Conservation (phyloP, 1,140 invertebrate genomes). For the Drosophila subobscura region DNA sequence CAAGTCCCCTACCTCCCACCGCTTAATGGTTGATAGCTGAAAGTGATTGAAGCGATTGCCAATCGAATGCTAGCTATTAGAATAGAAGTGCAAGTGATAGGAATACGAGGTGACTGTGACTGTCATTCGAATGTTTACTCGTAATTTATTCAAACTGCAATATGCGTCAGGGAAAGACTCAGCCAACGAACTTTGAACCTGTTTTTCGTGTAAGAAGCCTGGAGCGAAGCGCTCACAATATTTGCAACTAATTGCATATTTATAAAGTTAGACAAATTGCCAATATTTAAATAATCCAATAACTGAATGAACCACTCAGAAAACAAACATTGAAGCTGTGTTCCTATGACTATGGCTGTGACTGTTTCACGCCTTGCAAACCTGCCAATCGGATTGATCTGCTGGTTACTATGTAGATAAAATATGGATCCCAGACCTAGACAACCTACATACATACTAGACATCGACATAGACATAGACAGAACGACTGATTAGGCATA, state of each 20-base stretch:
- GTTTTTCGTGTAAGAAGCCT: slow-evolving; percentile 18
- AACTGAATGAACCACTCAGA: slow-evolving; percentile 24
- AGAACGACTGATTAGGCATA: slow-evolving; percentile 5
- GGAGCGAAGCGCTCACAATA: not conserved
- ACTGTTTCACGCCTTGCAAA: not conserved
- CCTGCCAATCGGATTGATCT: slow-evolving; percentile 8
- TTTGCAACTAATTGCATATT: slow-evolving; percentile 39
- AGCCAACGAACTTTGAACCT: slow-evolving; percentile 62
- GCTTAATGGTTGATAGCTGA: slow-evolving; percentile 33
- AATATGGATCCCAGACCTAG: slow-evolving; percentile 9
- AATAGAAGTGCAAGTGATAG: slow-evolving; percentile 9
- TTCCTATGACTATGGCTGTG: not conserved
- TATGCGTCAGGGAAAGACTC: slow-evolving; percentile 52
- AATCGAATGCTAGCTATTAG: not conserved
- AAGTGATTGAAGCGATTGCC: slow-evolving; percentile 24
- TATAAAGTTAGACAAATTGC: slow-evolving; percentile 20
- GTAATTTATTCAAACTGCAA: slow-evolving; percentile 44
- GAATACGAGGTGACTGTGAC: not conserved
- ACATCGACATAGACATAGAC: slow-evolving; percentile 8
- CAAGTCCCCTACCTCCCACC: not conserved
- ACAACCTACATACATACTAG: no score
- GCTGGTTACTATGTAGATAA: not conserved
- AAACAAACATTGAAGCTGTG: slow-evolving; percentile 21
- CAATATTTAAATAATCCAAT: slow-evolving; percentile 37
- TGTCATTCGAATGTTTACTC: not conserved